Evolutionary conservation across 2,797 vertebrate genomes (phyloP).

Genomic region (Alectoris magna): DNA sequence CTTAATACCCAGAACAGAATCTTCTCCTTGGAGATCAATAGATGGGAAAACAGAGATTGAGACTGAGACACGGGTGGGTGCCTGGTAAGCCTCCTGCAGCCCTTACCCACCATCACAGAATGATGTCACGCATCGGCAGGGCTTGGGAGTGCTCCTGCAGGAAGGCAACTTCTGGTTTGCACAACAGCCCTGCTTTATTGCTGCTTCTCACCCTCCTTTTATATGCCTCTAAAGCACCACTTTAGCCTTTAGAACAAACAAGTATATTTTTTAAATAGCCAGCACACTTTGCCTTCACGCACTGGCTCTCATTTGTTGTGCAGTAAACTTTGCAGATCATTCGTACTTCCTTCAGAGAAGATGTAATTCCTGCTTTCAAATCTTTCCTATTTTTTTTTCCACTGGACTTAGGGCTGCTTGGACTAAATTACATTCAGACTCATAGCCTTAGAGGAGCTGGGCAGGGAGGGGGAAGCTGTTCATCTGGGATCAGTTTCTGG

Average conservation of each 20-base stretch:
- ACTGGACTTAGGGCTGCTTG: neutral
- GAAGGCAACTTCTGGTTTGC: neutral
- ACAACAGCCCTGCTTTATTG: constrained; percentile 38
- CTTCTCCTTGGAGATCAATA: neutral
- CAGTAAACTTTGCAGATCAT: neutral
- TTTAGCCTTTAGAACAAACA: constrained; percentile 49
- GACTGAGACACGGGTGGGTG: neutral
- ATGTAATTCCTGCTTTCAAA: neutral
- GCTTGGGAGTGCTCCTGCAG: neutral
- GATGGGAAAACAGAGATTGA: neutral
- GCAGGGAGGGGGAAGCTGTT: neutral
- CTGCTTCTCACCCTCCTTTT: constrained; percentile 19
- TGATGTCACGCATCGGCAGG: neutral
- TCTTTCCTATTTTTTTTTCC: neutral
- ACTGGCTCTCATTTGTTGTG: neutral
- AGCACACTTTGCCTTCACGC: neutral
- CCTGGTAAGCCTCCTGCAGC: neutral
- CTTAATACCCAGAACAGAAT: neutral
- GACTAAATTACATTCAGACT: neutral
- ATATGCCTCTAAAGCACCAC: constrained; percentile 51
- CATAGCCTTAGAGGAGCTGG: neutral
- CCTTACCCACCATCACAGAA: neutral
- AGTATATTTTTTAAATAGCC: constrained; percentile 15
- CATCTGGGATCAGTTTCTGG: neutral
- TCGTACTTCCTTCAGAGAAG: neutral